A percentile compares a stretch with the other conserved stretches of the same genome.
Evolutionary conservation across 2,888 invertebrate genomes (phyloP).

Genomic region (Agriotes lineatus): DNA sequence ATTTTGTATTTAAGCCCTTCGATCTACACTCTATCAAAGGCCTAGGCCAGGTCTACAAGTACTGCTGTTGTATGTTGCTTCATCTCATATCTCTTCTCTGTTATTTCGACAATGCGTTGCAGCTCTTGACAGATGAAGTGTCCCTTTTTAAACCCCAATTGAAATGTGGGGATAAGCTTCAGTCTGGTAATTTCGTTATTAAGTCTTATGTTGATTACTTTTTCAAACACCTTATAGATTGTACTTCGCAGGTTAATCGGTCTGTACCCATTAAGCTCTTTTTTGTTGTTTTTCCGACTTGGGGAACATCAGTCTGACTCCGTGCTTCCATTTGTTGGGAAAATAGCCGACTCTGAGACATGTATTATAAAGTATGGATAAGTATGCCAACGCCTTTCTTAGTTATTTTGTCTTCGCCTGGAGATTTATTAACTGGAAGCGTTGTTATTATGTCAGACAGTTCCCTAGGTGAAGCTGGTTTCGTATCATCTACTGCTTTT

Average conservation of each 20-base stretch:
- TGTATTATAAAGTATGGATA: neutral
- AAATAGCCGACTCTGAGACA: neutral
- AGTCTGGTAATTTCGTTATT: constrained; percentile 1
- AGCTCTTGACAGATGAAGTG: neutral
- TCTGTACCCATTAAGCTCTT: neutral
- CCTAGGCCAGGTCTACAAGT: neutral
- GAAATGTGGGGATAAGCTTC: neutral
- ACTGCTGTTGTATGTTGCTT: neutral
- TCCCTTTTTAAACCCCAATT: neutral
- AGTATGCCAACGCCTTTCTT: neutral
- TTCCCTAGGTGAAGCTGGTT: neutral
- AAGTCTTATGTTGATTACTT: neutral
- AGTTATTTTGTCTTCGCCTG: neutral
- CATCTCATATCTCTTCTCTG: neutral
- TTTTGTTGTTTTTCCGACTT: neutral
- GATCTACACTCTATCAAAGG: neutral
- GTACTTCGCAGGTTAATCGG: neutral
- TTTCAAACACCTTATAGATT: neutral
- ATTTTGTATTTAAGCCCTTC: neutral
- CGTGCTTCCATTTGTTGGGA: neutral
- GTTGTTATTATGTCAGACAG: neutral
- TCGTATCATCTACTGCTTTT: neutral
- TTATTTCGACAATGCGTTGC: neutral
- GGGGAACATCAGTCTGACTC: neutral
- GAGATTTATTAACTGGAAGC: neutral